phyloP scores from a whole-genome alignment of 2,113 vertebrate species.

The Danio rerio region DNA sequence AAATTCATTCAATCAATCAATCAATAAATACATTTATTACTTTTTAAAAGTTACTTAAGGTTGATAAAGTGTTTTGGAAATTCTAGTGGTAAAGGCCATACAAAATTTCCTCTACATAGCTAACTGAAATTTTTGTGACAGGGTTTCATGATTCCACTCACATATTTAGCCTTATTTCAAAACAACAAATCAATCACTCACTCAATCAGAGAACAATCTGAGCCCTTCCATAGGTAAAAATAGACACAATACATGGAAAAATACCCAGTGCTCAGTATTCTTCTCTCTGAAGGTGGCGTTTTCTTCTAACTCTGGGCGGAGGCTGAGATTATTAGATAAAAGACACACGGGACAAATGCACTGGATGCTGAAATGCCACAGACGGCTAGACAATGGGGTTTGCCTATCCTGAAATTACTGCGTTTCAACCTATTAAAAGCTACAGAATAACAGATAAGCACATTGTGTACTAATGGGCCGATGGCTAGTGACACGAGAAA shows the following conservation, averaged over 20 bases:
- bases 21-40: no score
- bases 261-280: background rate
- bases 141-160: no score
- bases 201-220: constrained; percentile 11
- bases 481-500: background rate
- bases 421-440: constrained; percentile 16
- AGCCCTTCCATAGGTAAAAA: constrained; percentile 1
- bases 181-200: constrained; percentile 1
- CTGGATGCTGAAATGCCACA: constrained; percentile 52
- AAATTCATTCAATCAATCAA: no score
- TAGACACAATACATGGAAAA: constrained; percentile 23
- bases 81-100: no score
- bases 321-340: constrained; percentile 44
- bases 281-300: constrained; percentile 23
- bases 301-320: constrained; percentile 39
- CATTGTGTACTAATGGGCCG: constrained; percentile 10
- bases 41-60: no score
- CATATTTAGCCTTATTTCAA: background rate
- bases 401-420: constrained; percentile 5
- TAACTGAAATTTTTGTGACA: no score
- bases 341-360: constrained; percentile 27
- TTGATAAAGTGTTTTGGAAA: no score
- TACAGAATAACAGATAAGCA: background rate
- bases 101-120: no score
- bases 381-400: constrained; percentile 34